Conservation (phyloP, 2,888 invertebrate species). For the Neoaliturus tenellus region DNA sequence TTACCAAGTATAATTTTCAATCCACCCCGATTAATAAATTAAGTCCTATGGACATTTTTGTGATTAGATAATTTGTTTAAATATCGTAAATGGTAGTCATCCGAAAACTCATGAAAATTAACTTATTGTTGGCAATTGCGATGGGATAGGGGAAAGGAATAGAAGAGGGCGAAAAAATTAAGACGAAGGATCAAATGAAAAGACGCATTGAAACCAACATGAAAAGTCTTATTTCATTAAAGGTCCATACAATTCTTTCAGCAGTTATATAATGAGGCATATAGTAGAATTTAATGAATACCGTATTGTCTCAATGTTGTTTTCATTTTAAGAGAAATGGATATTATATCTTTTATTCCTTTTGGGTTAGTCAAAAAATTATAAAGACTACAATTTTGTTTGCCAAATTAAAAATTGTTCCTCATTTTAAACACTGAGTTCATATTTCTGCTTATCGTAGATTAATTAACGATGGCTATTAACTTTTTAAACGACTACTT, state of each 20-base stretch:
- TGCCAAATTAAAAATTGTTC: no score
- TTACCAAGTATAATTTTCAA: no score
- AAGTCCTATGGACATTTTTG: no score
- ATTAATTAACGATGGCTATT: no score
- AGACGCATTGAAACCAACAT: constrained; percentile 16
- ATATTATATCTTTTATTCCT: no score
- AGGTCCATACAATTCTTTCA: background rate
- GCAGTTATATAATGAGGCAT: background rate
- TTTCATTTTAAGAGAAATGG: no score
- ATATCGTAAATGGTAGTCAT: background rate
- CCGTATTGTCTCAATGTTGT: background rate
- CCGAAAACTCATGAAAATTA: background rate
- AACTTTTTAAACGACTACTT: no score
- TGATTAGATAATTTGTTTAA: background rate
- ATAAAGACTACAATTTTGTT: no score
- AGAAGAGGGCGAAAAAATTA: background rate
- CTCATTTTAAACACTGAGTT: no score
- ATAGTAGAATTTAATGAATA: background rate
- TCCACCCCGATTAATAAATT: no score
- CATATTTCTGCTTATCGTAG: no score
- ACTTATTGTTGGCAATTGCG: background rate
- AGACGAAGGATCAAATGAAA: background rate
- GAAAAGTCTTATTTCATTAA: background rate
- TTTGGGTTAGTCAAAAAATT: no score
- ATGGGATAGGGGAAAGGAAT: background rate